Base-by-base conservation (phyloP, 2,797 vertebrate species). In the Gallinago nigripennis region DNA sequence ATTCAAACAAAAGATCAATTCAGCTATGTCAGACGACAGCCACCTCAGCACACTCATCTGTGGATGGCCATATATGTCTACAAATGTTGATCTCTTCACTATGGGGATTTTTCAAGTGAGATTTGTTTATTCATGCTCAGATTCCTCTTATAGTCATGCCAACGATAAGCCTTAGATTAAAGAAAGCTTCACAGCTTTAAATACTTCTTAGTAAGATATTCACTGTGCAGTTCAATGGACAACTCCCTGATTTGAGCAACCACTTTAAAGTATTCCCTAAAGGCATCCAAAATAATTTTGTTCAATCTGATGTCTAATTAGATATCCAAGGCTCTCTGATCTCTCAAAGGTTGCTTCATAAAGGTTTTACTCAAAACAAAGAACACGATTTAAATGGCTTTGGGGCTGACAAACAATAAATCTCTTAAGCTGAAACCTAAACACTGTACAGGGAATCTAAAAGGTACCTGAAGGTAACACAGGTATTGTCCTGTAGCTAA, bases 221-320 rank as follows among this genome's bases (percentile, higher is more conserved):
- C 82, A 18, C 65, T 48, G 50, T 80, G 82, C 53, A 88, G 80
- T 86, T 97, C 92, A 95, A 84, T 94, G 94, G 94, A 92, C 93
- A 96, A 96, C 83, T 95, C 96, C 92, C 85, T 58, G 83, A 94
- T 95, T 88, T 96, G 83, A 96, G 57, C 71, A 94, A 95, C 89
- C 94, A 97, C 96, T 97, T 97, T 86, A 96, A 97, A 97, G 97
- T 72, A 75, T 72, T 63, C 78, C 97, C 93, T 56, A 50, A 77
- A 64, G 95, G 82, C 91, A 95, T 71, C 82, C 76, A 95, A 94
- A 96, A 96, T 65, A 96, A 91, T 92, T 96, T 79, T 88, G 73
- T 65, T 95, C 92, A 93, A 91, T 86, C 78, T 25, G 30, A 88
- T 93, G 86, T 58, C 81, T 95, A 75, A 95, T 87, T 81, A 94